Evolutionary conservation across 2,888 invertebrate species (phyloP).

Genomic region (Hoplodrina blanda): DNA sequence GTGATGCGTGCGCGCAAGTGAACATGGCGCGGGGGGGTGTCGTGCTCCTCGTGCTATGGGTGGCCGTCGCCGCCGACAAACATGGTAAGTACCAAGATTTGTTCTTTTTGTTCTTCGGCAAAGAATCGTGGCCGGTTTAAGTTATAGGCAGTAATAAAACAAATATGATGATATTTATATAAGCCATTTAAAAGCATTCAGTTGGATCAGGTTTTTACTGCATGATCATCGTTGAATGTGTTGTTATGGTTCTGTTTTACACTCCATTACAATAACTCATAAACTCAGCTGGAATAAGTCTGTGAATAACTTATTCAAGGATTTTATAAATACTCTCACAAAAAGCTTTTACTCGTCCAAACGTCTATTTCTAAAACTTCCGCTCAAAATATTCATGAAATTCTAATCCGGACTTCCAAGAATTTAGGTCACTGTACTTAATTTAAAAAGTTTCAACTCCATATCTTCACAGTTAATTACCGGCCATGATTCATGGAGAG

Average conservation of each 20-base stretch:
- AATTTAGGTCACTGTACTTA: conserved; percentile 57
- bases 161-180: conserved; percentile 51
- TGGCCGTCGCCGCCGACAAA: conserved; percentile 85
- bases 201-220: conserved; percentile 44
- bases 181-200: conserved; percentile 48
- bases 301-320: conserved; percentile 25
- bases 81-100: conserved; percentile 80
- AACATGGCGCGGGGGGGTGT: conserved; percentile 87
- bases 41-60: conserved; percentile 87
- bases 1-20: conserved; percentile 86
- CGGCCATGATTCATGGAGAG: conserved; percentile 63
- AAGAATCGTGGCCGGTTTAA: conserved; percentile 48
- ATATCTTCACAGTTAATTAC: conserved; percentile 68
- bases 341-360: conserved; percentile 41
- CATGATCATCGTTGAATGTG: conserved; percentile 30
- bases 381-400: conserved; percentile 55
- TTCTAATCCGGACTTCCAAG: conserved; percentile 45
- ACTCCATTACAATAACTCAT: conserved; percentile 18
- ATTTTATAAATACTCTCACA: conserved; percentile 27
- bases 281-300: conserved; percentile 8
- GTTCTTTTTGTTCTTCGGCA: conserved; percentile 55
- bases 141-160: conserved; percentile 48
- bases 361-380: conserved; percentile 42
- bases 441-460: conserved; percentile 62
- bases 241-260: conserved; percentile 31